Evolutionary conservation across 2,113 vertebrate species (phyloP).

Genomic region (Nyctibius bracteatus): DNA sequence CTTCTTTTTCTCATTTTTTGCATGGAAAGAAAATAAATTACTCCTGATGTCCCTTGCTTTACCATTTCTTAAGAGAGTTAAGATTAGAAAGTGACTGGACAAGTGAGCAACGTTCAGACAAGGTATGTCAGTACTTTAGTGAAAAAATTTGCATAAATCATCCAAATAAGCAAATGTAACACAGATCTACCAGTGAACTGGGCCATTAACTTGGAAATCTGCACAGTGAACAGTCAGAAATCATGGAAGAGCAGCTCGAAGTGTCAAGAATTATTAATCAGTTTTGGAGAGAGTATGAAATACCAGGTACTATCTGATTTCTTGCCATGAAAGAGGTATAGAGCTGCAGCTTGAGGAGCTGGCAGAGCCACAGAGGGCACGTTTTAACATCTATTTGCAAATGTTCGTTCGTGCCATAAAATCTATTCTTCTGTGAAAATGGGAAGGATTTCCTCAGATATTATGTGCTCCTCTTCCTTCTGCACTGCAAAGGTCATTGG

Average conservation of each 20-base stretch:
- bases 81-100: background rate
- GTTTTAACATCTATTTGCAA: background rate
- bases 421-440: background rate
- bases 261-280: background rate
- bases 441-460: background rate
- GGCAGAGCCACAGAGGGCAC: background rate
- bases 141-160: background rate
- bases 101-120: background rate
- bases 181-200: background rate
- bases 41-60: background rate
- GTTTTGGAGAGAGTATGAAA: background rate
- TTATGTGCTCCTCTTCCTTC: background rate
- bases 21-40: background rate
- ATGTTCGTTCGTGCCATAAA: background rate
- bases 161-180: background rate
- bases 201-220: background rate
- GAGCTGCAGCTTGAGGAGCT: background rate
- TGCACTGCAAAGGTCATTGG: slow-evolving; percentile 24
- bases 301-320: background rate
- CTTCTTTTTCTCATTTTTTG: background rate
- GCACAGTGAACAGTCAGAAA: background rate
- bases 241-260: background rate
- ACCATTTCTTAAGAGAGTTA: background rate
- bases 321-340: background rate
- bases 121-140: background rate